phyloP scores from a whole-genome alignment of 2,113 vertebrate genomes.

The Phocoena sinus region DNA sequence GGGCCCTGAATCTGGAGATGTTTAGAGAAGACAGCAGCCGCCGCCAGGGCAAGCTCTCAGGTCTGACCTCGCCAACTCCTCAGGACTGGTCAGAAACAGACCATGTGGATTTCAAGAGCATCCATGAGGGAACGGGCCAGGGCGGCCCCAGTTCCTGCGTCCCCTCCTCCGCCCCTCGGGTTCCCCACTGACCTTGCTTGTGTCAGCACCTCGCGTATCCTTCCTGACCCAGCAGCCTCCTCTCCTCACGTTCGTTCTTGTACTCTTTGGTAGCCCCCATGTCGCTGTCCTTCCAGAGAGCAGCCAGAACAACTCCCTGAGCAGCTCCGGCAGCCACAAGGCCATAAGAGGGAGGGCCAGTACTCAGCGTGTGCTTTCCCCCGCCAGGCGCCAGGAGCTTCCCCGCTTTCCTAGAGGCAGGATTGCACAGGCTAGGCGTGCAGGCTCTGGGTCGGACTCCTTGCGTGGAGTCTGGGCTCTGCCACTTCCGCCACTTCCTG shows the following conservation, averaged over 20 bases:
- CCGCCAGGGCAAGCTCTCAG: background rate
- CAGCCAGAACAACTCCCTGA: background rate
- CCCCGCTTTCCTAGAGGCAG: background rate
- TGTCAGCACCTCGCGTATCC: rapidly evolving
- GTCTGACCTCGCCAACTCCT: background rate
- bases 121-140: rapidly evolving
- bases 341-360: background rate
- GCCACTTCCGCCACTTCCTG: background rate
- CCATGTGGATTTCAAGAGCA: background rate
- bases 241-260: background rate
- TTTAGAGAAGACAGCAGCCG: background rate
- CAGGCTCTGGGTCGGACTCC: rapidly evolving
- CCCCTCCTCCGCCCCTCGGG: background rate
- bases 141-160: background rate
- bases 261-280: background rate
- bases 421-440: background rate
- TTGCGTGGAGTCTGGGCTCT: background rate
- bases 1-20: background rate
- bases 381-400: rapidly evolving
- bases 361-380: rapidly evolving
- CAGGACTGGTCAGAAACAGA: background rate
- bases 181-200: too few relatives aligned
- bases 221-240: background rate
- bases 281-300: background rate
- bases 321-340: background rate